These are phyloP conservation scores for Morus bassanus DNA, from an alignment of 2,797 vertebrate genomes.

Conservation along the genomic window DNA sequence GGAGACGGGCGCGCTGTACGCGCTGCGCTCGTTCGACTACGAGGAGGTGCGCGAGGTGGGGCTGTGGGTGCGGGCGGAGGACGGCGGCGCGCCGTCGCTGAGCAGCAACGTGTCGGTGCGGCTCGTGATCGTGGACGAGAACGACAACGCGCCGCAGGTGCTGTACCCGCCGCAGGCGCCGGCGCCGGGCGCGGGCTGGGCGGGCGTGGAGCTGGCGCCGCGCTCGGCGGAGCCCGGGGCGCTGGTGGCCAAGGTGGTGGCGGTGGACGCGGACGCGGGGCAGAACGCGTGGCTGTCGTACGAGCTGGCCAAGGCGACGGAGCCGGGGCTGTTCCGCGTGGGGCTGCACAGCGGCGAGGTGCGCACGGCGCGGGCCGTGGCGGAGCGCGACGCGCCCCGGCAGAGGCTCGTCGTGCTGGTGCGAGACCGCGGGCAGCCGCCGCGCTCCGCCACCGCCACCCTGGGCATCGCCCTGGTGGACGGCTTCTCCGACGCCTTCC, in stretches of 20 bases:
- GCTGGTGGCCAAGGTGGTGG: conserved; percentile 38
- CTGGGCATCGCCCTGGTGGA: not conserved
- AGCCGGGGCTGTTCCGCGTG: conserved; percentile 18
- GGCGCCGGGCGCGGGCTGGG: not conserved
- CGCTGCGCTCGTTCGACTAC: not conserved
- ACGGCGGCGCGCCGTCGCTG: conserved; percentile 42
- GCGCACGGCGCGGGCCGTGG: not conserved
- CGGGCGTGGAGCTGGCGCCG: not conserved
- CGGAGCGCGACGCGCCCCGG: conserved; percentile 20
- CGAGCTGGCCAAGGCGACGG: conserved; percentile 12
- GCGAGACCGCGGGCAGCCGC: not conserved
- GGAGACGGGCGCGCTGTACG: not conserved
- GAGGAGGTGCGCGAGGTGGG: not conserved
- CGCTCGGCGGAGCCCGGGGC: not conserved
- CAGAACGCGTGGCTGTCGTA: conserved; percentile 49
- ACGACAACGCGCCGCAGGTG: conserved; percentile 76
- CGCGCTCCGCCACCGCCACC: not conserved
- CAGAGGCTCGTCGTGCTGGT: conserved; percentile 51
- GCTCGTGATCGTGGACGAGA: conserved; percentile 69
- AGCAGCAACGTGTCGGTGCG: conserved; percentile 62
- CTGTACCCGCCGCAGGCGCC: conserved; percentile 49
- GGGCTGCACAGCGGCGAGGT: conserved; percentile 65
- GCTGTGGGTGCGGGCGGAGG: not conserved
- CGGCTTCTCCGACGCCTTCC: conserved; percentile 41
- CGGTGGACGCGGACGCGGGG: conserved; percentile 38